Base-by-base conservation (phyloP, 2,797 vertebrate genomes). In the Poeciliopsis presidionis region DNA sequence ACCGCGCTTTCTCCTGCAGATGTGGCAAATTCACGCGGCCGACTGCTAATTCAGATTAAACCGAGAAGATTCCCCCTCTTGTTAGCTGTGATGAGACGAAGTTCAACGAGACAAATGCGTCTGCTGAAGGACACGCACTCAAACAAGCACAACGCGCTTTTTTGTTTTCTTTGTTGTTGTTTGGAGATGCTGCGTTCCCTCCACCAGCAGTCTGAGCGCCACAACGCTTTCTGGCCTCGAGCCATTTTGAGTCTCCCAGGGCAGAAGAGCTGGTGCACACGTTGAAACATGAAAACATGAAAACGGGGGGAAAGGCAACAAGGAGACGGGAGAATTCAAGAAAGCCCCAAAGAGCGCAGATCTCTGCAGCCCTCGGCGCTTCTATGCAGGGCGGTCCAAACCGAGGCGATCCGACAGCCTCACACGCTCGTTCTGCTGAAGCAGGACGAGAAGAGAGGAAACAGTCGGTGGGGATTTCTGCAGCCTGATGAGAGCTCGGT, bases 271-370 rank as follows among this genome's bases (percentile, higher is more conserved):
- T 63, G 74, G 65, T 78, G 79, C 78, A 61, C 79, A 75, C 51
- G 76, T 65, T 78, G 81, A 90, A 88, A 84, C 82, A 30, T 90
- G 51, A 86, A 90, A 90, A 79, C 84, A 88, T 88, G 87, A 88
- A 85, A 78, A 51, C 0, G 1, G 20, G 30, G 30, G 49, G 20
- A 51, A 20, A 16, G 47, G 76, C 87, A 28, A 7, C 4, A 74
- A 84, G 81, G 49, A 80, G 69, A 30, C 1, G 69, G 70, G 77
- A 81, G 85, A 43, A 70, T 51, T 20, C 20, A 77, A 72, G 57
- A 18, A 45, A 75, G 81, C 16, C 69, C 53, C 75, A 30, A 53
- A 46, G 81, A 82, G 85, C 63, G 45, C 70, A 55, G 14, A 74
- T 81, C 78, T 82, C 81, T 78, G 75, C 72, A 81, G 79, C 74